Base-by-base conservation (phyloP, 2,797 vertebrate genomes). In the Gymnothorax reevesii region DNA sequence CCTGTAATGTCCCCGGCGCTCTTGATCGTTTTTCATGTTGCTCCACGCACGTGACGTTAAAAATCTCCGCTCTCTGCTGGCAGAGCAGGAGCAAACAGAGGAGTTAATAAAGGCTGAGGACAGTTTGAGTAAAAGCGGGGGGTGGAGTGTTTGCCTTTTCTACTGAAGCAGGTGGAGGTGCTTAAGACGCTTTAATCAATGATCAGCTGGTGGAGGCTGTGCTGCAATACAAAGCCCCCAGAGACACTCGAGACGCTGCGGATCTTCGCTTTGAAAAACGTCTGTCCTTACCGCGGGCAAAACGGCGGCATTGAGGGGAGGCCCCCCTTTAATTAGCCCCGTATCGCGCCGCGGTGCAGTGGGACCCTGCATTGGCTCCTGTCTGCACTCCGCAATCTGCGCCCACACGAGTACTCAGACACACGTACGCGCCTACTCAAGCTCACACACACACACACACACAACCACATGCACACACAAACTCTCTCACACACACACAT, bases 121-220 rank as follows among this genome's bases (percentile, higher is more conserved):
- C 57, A 75, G 60, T 82, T 69, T 82, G 62, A 60, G 9, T 57
- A 71, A 82, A 69, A 77, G 22, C 33, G 33, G 66, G 54, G 66
- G 42, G n/a, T n/a, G 15, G 71, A 62, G 60, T 89, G 85, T 89
- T 94, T 91, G 90, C 93, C 91, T 89, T 88, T 27, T n/a, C 84
- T 60, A 9, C 20, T 87, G 85, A 90, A 89, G 88, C 91, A 89
- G 91, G 90, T 90, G 91, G 89, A 90, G 92, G 92, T 93, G 93
- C 90, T 93, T 92, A 90, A 90, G 93, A 87, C 89, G 91, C 89
- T 94, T 93, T 95, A 95, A 96, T 95, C 94, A 95, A 91, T 93
- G 92, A 94, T 94, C 92, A 93, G 88, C 91, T 71, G 88, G 91
- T 89, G 88, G 86, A 89, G 88, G 87, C 57, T 55, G 89, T 91